Percentiles rank a stretch among this genome's conserved stretches.
Evolutionary conservation across 2,113 vertebrate species (phyloP).

Genomic region (Acanthochromis polyacanthus): DNA sequence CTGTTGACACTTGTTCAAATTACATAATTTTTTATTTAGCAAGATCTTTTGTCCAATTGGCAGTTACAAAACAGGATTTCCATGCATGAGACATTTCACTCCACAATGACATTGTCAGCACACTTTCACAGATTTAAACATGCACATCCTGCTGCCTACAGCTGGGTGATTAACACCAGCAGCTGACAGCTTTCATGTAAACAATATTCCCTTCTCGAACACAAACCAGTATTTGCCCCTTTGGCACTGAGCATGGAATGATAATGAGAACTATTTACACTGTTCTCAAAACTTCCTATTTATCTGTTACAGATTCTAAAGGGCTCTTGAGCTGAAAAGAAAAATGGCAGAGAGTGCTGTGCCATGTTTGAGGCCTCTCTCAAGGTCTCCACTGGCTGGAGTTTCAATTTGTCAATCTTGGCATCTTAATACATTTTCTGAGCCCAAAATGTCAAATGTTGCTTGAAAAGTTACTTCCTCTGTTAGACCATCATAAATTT

Average conservation of each 20-base stretch:
- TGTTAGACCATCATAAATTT: slow-evolving; percentile 68
- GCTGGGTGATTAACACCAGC: slow-evolving; percentile 14
- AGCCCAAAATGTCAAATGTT: slow-evolving; percentile 67
- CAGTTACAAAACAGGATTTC: no score
- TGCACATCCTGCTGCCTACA: not conserved
- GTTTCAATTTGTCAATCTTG: slow-evolving; percentile 72
- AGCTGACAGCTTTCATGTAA: slow-evolving; percentile 50
- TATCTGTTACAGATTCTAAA: slow-evolving; percentile 42
- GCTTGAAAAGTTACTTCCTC: slow-evolving; percentile 76
- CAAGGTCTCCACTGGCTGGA: slow-evolving; percentile 58
- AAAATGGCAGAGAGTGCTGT: slow-evolving; percentile 44
- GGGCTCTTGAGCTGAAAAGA: slow-evolving; percentile 64
- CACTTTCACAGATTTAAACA: not conserved
- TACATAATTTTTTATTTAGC: no score
- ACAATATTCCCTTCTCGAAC: slow-evolving; percentile 23
- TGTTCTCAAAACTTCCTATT: slow-evolving; percentile 57
- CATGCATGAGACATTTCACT: no score
- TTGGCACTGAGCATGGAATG: slow-evolving; percentile 16
- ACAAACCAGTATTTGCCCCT: slow-evolving; percentile 48
- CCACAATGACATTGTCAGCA: no score
- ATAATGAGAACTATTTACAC: slow-evolving; percentile 59
- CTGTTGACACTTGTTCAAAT: no score
- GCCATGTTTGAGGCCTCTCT: slow-evolving; percentile 43
- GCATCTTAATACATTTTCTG: slow-evolving; percentile 71
- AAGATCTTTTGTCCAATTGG: no score